Conservation (phyloP, 2,888 invertebrate species). For the Blastobasis adustella region DNA sequence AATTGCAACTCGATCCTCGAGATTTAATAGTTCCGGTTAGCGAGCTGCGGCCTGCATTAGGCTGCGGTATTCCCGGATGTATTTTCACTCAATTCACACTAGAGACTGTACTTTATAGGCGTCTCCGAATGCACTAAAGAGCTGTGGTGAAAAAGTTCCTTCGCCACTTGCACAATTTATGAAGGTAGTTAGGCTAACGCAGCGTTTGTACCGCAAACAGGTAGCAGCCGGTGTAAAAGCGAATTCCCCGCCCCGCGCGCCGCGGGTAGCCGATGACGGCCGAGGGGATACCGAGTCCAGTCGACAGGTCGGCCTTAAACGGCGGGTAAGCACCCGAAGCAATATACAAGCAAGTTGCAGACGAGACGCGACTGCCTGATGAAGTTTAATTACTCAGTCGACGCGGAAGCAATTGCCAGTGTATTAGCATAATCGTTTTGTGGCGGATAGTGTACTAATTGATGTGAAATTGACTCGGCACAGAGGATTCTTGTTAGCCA, state of each 20-base stretch:
- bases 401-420: slow-evolving; percentile 46
- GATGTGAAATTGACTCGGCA: slow-evolving; percentile 36
- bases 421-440: slow-evolving; percentile 55
- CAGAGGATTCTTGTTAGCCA: neutral
- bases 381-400: slow-evolving; percentile 53
- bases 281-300: slow-evolving; percentile 16
- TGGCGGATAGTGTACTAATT: slow-evolving; percentile 37
- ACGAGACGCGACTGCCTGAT: slow-evolving; percentile 47
- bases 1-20: neutral
- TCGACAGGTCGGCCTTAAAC: neutral
- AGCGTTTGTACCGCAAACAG: slow-evolving; percentile 38
- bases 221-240: slow-evolving; percentile 26
- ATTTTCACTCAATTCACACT: slow-evolving; percentile 42
- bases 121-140: slow-evolving; percentile 48
- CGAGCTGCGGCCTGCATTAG: slow-evolving; percentile 2
- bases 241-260: slow-evolving; percentile 18
- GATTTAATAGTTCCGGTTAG: slow-evolving; percentile 8
- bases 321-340: slow-evolving; percentile 1
- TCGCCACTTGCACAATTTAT: slow-evolving; percentile 54
- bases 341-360: slow-evolving; percentile 36
- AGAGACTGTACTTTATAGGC: slow-evolving; percentile 42
- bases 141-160: slow-evolving; percentile 46
- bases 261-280: slow-evolving; percentile 15
- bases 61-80: slow-evolving; percentile 1
- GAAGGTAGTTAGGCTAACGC: slow-evolving; percentile 49